Base-by-base conservation (phyloP, 2,888 invertebrate genomes). In the Lepas anatifera region DNA sequence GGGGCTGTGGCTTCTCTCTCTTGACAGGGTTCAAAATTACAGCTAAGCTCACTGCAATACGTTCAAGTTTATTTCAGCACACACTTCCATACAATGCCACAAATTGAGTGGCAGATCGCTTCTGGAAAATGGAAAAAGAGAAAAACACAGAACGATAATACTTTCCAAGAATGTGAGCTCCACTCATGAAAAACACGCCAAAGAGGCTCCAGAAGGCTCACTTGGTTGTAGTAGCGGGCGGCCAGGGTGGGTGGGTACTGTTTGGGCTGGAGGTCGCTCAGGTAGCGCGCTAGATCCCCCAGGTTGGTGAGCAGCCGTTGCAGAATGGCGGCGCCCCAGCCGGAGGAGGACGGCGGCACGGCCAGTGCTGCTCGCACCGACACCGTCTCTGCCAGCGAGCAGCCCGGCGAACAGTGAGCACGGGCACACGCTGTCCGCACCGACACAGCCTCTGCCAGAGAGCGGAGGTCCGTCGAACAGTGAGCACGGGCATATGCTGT, bases 261-360 rank as follows among this genome's bases (percentile, higher is more conserved):
- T 68, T 84, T 83, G 52, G 87, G 86, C 76, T 87, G 87, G 77
- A 90, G 83, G 78, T 92, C 92, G 71, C 87, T 83, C 80, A 87
- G 87, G 78, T 96, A 96, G 48, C 95, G 86, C 77, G 89, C 89
- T 70, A 96, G 83, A 80, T 96, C 96, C 16, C 96, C 96, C 70
- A 95, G 83, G 77, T 91, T 94, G 75, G 95, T 86, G 66, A 95
- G 84, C 78, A 92, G 90, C 39, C 91, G 87, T 79, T 95, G 93
- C 74, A 92, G 29, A 89, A 87, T 74, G 86, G 85, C 72, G 85
- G 83, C 0, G 89, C 89, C 85, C 90, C 90, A 73, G n/a, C n/a
- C n/a, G 86, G 85, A 71, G 77, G 75, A 32, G 78, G 77, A 63
- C 76, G 75, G 52, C 75, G 75, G 68, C 79, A 82, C 76, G 75